Percentiles rank a stretch among this genome's conserved stretches.
Conservation (phyloP, 2,113 vertebrate species). For the Anarhynchus alexandrinus region DNA sequence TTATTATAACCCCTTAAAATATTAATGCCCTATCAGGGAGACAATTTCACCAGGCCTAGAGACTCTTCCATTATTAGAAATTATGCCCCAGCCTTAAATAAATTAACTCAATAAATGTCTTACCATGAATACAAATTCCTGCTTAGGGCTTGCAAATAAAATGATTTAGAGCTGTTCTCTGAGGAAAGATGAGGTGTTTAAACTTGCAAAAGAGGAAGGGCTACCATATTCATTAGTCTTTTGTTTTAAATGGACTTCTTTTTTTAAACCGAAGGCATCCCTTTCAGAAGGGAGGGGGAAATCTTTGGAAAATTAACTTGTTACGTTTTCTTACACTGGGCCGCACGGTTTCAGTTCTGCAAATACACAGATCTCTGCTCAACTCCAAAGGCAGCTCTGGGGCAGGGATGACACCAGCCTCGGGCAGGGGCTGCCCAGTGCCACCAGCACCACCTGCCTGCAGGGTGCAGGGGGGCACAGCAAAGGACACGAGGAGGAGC, state of each 20-base stretch:
- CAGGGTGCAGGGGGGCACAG: fast-evolving
- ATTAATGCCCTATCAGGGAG: constrained; percentile 56
- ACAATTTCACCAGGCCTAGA: constrained; percentile 43
- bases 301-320: not conserved
- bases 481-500: fast-evolving
- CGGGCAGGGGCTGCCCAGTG: fast-evolving
- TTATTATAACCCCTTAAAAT: constrained; percentile 47
- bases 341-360: not conserved
- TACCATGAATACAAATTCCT: constrained; percentile 61
- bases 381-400: not conserved
- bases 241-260: not conserved
- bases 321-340: not conserved
- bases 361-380: not conserved
- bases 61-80: constrained; percentile 58
- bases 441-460: not conserved
- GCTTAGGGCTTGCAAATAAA: constrained; percentile 60
- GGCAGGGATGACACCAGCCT: not conserved
- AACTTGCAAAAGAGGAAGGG: constrained; percentile 36
- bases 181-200: constrained; percentile 49
- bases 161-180: constrained; percentile 52
- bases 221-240: not conserved
- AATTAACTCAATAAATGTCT: constrained; percentile 66
- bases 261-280: not conserved
- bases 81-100: constrained; percentile 58
- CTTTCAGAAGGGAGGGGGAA: not conserved